Evolutionary conservation across 2,113 vertebrate species (phyloP).

Genomic region (Scolopax mira): DNA sequence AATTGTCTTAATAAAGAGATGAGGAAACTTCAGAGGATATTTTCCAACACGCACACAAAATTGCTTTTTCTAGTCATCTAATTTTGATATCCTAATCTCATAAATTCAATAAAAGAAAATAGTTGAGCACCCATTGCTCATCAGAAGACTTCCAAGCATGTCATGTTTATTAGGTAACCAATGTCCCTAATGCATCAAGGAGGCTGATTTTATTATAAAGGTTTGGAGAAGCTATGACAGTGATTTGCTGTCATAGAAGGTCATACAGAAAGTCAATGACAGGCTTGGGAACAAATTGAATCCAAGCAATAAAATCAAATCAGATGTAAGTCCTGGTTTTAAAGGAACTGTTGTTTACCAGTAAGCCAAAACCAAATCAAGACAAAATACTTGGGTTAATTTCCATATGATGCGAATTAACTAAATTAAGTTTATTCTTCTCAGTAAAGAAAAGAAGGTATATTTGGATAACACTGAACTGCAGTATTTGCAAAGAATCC

Average conservation of each 20-base stretch:
- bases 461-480: slow-evolving; percentile 24
- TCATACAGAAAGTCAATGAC: slow-evolving; percentile 17
- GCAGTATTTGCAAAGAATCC: not conserved
- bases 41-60: not conserved
- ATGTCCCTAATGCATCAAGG: slow-evolving; percentile 36
- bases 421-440: not conserved
- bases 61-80: not conserved
- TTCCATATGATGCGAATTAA: not conserved
- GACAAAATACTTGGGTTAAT: not conserved
- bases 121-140: slow-evolving; percentile 6
- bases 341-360: slow-evolving; percentile 3
- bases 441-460: not conserved
- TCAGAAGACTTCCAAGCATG: slow-evolving; percentile 32
- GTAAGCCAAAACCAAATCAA: not conserved
- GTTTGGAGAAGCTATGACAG: slow-evolving; percentile 33
- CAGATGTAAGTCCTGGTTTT: not conserved
- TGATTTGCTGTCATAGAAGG: slow-evolving; percentile 51
- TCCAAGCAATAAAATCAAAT: slow-evolving; percentile 21
- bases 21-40: not conserved
- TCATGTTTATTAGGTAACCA: slow-evolving; percentile 39
- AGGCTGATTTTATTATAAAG: slow-evolving; percentile 38
- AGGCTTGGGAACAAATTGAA: slow-evolving; percentile 16
- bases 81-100: not conserved
- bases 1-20: not conserved
- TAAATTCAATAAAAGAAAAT: slow-evolving; percentile 44